Conservation (phyloP, 2,113 vertebrate genomes). For the Bombycilla garrulus region DNA sequence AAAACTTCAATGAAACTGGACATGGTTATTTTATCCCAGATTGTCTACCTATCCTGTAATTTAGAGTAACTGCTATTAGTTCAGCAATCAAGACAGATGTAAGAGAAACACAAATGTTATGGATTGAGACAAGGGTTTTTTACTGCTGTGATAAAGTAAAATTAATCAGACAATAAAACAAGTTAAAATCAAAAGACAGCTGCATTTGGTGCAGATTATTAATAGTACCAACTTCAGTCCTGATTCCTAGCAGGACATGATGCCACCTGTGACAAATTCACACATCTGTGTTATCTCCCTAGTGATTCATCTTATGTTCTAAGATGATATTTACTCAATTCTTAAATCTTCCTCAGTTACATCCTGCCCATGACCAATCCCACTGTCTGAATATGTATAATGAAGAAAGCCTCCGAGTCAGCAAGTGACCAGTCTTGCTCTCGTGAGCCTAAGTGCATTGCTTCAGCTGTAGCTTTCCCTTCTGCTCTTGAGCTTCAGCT, state of each 20-base stretch:
- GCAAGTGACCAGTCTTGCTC: not conserved
- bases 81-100: not conserved
- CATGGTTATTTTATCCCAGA: not conserved
- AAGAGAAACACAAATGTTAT: not conserved
- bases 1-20: not conserved
- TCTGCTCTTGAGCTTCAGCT: not conserved
- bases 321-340: not conserved
- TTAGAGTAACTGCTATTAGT: not conserved
- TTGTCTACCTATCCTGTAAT: not conserved
- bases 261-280: not conserved
- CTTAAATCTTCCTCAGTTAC: not conserved
- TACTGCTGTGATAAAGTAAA: not conserved
- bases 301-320: not conserved
- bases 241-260: not conserved
- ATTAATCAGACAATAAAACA: not conserved
- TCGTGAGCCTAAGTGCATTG: not conserved
- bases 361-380: not conserved
- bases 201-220: not conserved
- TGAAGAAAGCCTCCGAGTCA: not conserved
- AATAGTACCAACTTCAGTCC: not conserved
- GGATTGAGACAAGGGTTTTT: not conserved
- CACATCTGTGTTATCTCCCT: not conserved
- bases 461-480: not conserved
- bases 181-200: not conserved
- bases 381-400: accelerated